phyloP scores from a whole-genome alignment of 2,888 invertebrate species.

The Petrolisthes manimaculis region DNA sequence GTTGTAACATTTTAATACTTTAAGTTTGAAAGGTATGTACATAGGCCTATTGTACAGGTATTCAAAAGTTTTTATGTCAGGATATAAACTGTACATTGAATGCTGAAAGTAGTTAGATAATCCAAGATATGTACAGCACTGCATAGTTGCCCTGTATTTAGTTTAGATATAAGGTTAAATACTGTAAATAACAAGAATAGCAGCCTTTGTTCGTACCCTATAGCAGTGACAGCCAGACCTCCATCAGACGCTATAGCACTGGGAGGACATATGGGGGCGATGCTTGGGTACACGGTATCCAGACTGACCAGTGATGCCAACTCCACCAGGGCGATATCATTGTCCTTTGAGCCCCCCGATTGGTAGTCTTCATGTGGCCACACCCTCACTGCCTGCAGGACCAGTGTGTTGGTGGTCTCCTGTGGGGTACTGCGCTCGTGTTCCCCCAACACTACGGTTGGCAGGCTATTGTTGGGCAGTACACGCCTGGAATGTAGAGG shows the following conservation, averaged over 20 bases:
- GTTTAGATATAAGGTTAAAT: too few species aligned
- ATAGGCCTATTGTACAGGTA: too few species aligned
- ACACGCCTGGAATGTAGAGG: slow-evolving; percentile 3
- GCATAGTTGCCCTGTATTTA: too few species aligned
- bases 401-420: slow-evolving; percentile 34
- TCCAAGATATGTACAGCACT: too few species aligned
- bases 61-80: too few species aligned
- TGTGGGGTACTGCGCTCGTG: slow-evolving; percentile 20
- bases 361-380: slow-evolving; percentile 35
- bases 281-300: slow-evolving; percentile 17
- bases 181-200: not conserved
- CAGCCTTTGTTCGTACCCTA: slow-evolving; percentile 24
- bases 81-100: too few species aligned
- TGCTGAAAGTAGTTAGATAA: too few species aligned
- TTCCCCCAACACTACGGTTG: slow-evolving; percentile 44
- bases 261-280: slow-evolving; percentile 45
- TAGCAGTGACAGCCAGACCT: slow-evolving; percentile 13
- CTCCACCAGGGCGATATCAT: slow-evolving; percentile 46
- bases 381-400: slow-evolving; percentile 4
- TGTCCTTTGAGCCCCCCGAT: slow-evolving; percentile 22
- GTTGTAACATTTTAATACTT: too few species aligned
- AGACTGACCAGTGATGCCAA: slow-evolving; percentile 26
- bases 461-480: slow-evolving; percentile 31
- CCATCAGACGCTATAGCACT: not conserved
- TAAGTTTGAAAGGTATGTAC: too few species aligned